These are phyloP conservation scores for Crax fasciolata DNA, from an alignment of 2,797 vertebrate species.

Conservation along the genomic window DNA sequence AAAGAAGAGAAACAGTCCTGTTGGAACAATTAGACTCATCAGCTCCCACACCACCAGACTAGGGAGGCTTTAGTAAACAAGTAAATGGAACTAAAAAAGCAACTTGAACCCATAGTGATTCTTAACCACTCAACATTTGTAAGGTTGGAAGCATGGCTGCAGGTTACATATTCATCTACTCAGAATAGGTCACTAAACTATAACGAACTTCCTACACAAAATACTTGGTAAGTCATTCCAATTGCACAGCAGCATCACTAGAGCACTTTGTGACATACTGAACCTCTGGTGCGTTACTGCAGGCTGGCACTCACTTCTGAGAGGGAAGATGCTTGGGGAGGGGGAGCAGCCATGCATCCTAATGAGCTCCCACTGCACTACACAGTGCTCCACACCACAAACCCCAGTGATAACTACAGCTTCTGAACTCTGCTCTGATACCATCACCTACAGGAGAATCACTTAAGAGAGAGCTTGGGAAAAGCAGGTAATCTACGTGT, in stretches of 20 bases:
- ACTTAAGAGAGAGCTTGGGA: neutral
- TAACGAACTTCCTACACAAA: neutral
- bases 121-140: neutral
- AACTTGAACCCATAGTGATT: neutral
- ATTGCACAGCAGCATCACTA: neutral
- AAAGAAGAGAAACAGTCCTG: neutral
- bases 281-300: neutral
- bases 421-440: neutral
- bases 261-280: neutral
- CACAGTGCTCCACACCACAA: neutral
- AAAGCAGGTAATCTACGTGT: rapidly evolving
- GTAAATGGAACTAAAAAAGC: neutral
- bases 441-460: neutral
- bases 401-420: neutral
- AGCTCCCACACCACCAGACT: neutral
- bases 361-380: neutral
- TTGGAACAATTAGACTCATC: neutral
- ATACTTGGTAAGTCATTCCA: neutral
- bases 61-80: neutral
- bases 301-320: neutral
- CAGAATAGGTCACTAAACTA: neutral
- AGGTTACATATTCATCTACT: neutral
- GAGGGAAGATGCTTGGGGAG: neutral
- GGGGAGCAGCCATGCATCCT: neutral
- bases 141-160: neutral